These are phyloP conservation scores for Theodoxus fluviatilis DNA, from an alignment of 2,888 invertebrate species.

Conservation along the genomic window DNA sequence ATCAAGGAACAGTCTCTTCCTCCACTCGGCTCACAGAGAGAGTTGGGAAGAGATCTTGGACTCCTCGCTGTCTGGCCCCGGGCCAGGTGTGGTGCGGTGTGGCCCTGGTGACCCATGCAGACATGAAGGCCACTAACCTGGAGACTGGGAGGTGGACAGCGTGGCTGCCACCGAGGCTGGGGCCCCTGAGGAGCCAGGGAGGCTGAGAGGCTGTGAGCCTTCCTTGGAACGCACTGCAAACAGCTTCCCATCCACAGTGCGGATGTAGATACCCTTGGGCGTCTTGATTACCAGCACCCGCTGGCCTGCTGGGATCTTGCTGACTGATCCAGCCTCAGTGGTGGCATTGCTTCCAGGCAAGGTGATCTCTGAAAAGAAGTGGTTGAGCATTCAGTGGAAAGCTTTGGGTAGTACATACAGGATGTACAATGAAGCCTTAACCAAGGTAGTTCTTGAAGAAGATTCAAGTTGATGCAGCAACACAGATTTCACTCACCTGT, in stretches of 20 bases:
- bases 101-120: too few relatives aligned
- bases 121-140: too few relatives aligned
- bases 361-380: slow-evolving; percentile 57
- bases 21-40: too few relatives aligned
- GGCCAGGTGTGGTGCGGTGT: too few relatives aligned
- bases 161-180: slow-evolving; percentile 2
- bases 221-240: slow-evolving; percentile 76
- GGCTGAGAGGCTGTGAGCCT: slow-evolving; percentile 25
- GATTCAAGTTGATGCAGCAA: too few relatives aligned
- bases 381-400: slow-evolving; percentile 22
- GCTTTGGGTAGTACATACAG: too few relatives aligned
- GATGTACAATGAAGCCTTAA: too few relatives aligned
- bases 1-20: too few relatives aligned
- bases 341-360: slow-evolving; percentile 84
- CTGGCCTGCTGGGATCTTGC: slow-evolving; percentile 90
- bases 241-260: slow-evolving; percentile 91
- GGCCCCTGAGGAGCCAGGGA: slow-evolving; percentile 5
- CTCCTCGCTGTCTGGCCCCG: too few relatives aligned
- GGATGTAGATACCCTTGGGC: slow-evolving; percentile 94
- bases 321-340: slow-evolving; percentile 83
- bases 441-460: too few relatives aligned
- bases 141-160: slow-evolving; percentile 3
- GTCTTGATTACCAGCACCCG: slow-evolving; percentile 93
- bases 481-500: too few relatives aligned
- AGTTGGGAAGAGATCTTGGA: too few relatives aligned